These are phyloP conservation scores for Entelurus aequoreus DNA, from an alignment of 2,113 vertebrate species.

Conservation along the genomic window DNA sequence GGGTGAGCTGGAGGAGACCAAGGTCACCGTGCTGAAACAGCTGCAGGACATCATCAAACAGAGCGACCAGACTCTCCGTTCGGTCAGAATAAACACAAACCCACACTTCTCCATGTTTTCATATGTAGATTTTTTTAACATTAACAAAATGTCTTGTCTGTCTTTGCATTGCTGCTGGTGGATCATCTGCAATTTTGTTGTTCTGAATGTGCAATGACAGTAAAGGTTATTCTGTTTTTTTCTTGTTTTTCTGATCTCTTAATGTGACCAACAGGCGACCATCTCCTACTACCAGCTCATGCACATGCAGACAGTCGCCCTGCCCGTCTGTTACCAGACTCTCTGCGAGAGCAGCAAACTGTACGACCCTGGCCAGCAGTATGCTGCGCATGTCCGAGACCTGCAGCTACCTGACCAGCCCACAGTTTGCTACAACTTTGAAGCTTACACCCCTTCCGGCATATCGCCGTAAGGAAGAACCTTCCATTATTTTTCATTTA, in stretches of 20 bases:
- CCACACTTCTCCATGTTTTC: too few species aligned
- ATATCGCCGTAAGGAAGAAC: conserved; percentile 52
- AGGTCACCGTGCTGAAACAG: conserved; percentile 87
- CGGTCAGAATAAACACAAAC: conserved; percentile 67
- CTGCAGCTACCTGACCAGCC: conserved; percentile 82
- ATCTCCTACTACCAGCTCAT: conserved; percentile 95
- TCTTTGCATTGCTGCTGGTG: too few species aligned
- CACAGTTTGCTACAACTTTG: conserved; percentile 77
- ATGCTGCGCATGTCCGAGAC: conserved; percentile 82
- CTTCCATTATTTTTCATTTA: neutral
- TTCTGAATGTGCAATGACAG: too few species aligned
- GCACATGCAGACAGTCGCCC: conserved; percentile 89
- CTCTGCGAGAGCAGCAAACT: conserved; percentile 96
- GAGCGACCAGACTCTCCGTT: conserved; percentile 88
- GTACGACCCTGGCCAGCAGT: conserved; percentile 92
- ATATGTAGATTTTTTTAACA: too few species aligned
- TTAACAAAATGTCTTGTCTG: too few species aligned
- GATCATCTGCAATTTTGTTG: too few species aligned
- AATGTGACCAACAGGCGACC: conserved; percentile 76
- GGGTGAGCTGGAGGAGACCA: conserved; percentile 91
- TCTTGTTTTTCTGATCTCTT: neutral
- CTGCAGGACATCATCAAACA: conserved; percentile 93
- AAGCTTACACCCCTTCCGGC: conserved; percentile 74
- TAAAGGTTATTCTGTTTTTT: too few species aligned
- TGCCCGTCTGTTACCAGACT: conserved; percentile 92